Percentiles rank a stretch among this genome's conserved stretches.
phyloP scores from a whole-genome alignment of 2,888 invertebrate genomes.

The Strigamia transsilvanica region DNA sequence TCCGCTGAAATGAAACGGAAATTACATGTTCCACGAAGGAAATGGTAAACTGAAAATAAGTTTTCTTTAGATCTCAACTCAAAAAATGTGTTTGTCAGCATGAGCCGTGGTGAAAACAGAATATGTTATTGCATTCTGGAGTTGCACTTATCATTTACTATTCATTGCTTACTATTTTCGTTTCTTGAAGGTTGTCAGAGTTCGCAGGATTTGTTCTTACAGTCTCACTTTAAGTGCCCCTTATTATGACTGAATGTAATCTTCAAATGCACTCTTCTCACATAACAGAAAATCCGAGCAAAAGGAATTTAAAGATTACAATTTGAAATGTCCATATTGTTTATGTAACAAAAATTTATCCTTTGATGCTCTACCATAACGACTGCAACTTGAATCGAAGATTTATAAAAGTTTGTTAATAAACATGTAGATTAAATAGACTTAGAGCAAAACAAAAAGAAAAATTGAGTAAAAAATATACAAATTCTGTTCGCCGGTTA shows the following conservation, averaged over 20 bases:
- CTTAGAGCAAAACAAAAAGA: too few species aligned
- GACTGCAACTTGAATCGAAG: background rate
- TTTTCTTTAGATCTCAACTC: background rate
- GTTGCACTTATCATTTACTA: conserved; percentile 35
- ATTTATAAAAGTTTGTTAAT: background rate
- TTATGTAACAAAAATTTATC: conserved; percentile 14
- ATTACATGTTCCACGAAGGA: background rate
- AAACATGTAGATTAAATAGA: too few species aligned
- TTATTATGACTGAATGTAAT: conserved; percentile 43
- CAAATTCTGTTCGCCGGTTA: too few species aligned
- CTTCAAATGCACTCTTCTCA: conserved; percentile 41
- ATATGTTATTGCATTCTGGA: conserved; percentile 1
- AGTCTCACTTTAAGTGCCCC: conserved; percentile 23
- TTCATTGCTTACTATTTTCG: conserved; percentile 24
- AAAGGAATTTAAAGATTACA: background rate
- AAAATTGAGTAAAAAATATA: too few species aligned
- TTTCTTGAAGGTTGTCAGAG: conserved; percentile 4
- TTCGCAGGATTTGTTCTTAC: conserved; percentile 21
- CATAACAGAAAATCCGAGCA: conserved; percentile 3
- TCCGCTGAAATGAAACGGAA: background rate
- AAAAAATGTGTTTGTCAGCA: conserved; percentile 42
- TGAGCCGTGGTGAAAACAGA: conserved; percentile 17
- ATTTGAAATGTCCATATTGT: conserved; percentile 14
- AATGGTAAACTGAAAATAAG: background rate
- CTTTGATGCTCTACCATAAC: background rate